Evolutionary conservation across 2,888 invertebrate species (phyloP), one percentile per base, ranked within the genome.

Genomic region (Lithophane semibrunnea): DNA sequence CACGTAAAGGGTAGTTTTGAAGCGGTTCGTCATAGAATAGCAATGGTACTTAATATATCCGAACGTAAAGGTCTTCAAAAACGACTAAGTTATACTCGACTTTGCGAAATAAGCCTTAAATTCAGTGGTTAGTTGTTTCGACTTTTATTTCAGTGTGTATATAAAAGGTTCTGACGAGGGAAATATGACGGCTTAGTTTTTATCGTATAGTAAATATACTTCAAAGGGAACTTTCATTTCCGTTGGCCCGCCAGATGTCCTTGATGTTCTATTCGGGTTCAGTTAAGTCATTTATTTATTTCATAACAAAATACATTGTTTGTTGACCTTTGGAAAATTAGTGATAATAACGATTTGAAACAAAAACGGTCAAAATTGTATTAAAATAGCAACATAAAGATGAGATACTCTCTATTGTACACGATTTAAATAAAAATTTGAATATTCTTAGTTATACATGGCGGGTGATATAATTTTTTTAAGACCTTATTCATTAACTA

Each of bases 141-240:
- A 89, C 85, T 90, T 92, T 92, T 91, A 92, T 91, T 89, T 85
- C 83, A 86, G 86, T 85, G 85, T 87, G 87, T 89, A 37, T 37
- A 37, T 37, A 90, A 91, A 90, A 90, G 87, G 86, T 87, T 87
- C 82, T 86, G 84, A 86, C 81, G 88, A 88, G 89, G 86, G 90
- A 90, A 90, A 91, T 88, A 88, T 87, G 86, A 85, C 77, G 87
- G 88, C 90, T 90, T 89, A 91, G 88, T 90, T 93, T 92, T 93
- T 92, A 93, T 93, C 91, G 91, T 90, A 90, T 92, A 89, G 88
- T 84, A 90, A 90, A 92, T 91, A 89, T 90, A 88, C 84, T 79
- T 85, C 88, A 86, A 88, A 83, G 86, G 83, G 71, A 88, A 88
- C 82, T 88, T 92, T 91, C 88, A 91, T 91, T 92, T 92, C 90